These are phyloP conservation scores for Chionis minor DNA, from an alignment of 2,113 vertebrate genomes.

Conservation along the genomic window DNA sequence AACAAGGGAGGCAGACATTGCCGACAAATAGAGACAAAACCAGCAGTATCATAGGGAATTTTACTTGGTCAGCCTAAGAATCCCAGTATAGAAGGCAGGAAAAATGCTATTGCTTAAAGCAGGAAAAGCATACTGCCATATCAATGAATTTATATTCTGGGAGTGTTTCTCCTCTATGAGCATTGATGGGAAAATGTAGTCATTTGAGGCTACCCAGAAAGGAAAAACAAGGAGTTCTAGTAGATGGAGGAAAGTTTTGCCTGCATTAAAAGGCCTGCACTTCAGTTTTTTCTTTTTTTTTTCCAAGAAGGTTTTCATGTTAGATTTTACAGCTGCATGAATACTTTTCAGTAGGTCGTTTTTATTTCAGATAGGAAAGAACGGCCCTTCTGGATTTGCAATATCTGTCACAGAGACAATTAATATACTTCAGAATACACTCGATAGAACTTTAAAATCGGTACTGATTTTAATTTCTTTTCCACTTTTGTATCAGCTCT, in stretches of 20 bases:
- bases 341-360: background rate
- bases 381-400: background rate
- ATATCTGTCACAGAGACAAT: background rate
- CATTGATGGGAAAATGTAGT: background rate
- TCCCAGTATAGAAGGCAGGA: background rate
- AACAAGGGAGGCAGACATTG: background rate
- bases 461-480: background rate
- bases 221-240: background rate
- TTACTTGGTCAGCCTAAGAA: background rate
- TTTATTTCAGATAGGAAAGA: background rate
- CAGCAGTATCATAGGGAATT: background rate
- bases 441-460: background rate
- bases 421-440: background rate
- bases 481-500: background rate
- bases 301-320: background rate
- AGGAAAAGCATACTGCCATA: background rate
- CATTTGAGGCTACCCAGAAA: background rate
- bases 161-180: background rate
- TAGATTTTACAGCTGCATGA: background rate
- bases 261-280: background rate
- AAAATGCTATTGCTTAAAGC: background rate
- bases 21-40: background rate
- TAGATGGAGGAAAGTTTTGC: background rate
- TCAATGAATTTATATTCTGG: background rate
- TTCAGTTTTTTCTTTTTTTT: background rate